Conservation (phyloP, 2,888 invertebrate genomes). For the Eilema sororculum region DNA sequence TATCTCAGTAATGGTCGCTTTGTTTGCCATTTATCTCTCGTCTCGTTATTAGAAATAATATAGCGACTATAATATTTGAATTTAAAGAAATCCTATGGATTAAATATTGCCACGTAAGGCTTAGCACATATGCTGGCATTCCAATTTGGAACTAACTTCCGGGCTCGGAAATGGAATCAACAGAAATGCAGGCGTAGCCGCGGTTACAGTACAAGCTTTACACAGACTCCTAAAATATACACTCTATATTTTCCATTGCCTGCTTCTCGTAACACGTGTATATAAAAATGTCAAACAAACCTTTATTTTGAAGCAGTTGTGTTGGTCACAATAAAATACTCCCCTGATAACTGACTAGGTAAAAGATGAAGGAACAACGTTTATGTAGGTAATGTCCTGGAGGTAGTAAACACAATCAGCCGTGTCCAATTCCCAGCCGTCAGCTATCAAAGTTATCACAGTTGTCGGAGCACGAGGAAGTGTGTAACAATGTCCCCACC, state of each 20-base stretch:
- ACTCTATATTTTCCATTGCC: neutral
- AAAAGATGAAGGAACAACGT: constrained; percentile 32
- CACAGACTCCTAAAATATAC: neutral
- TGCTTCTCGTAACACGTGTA: neutral
- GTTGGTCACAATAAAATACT: neutral
- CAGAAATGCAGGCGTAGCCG: too few species aligned
- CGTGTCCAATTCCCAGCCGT: constrained; percentile 48
- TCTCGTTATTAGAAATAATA: too few species aligned
- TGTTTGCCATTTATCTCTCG: too few species aligned
- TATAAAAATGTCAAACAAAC: neutral
- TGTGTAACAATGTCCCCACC: constrained; percentile 12
- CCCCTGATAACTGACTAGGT: neutral
- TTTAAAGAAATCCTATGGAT: too few species aligned
- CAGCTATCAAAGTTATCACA: constrained; percentile 50
- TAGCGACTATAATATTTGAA: too few species aligned
- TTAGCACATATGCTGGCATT: too few species aligned
- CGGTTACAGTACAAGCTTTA: too few species aligned
- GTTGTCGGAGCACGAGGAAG: constrained; percentile 34
- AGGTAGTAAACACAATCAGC: constrained; percentile 50
- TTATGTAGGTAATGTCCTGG: constrained; percentile 42
- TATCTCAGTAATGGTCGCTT: too few species aligned
- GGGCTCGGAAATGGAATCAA: too few species aligned
- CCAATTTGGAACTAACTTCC: too few species aligned
- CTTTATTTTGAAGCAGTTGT: neutral
- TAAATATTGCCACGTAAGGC: too few species aligned